Base-by-base conservation (phyloP, 2,888 invertebrate genomes). In the Biston stratarius region DNA sequence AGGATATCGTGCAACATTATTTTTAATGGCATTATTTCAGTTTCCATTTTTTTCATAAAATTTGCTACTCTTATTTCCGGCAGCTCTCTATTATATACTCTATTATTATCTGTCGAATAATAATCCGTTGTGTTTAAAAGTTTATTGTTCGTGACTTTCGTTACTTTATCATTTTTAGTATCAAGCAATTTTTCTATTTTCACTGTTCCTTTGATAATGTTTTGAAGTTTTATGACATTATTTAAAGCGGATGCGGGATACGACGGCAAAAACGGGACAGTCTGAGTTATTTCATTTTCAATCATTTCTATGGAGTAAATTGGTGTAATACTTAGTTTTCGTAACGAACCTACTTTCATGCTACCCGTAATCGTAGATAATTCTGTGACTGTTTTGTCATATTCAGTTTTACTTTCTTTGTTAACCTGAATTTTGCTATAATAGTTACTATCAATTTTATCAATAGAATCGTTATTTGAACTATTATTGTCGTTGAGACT, bases 1-100 rank as follows among this genome's bases (percentile, higher is more conserved):
- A 87, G 69, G 65, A 92, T 84, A 64, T 91, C 85, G 67, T 86
- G 79, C 5, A 92, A 76, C 77, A 83, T 79, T 36, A 81, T 65
- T 80, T 87, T 88, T 40, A 93, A 69, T 0, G 93, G 93, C 67
- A 82, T 72, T 61, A 92, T 83, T 80, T 91, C 91, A 45, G 76
- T 83, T 79, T 91, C 84, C 76, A 93, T 84, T 12, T 78, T 75
- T 74, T 80, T 77, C 15, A 85, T 64, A 69, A 84, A 88, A 57
- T 87, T 72, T 2, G 85, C 82, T 12, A 91, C 79, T 75, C 87
- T 82, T 53, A 79, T 71, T 79, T 87, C 83, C n/a, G 87, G 87
- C 33, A 80, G 71, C 69, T 77, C 74, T 74, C 83, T 65, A 67
- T 48, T 61, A 66, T 61, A 44, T 61, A 7, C n/a, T 34, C 52